Conservation (phyloP, 2,888 invertebrate genomes). For the Neocrepidodera transversa region DNA sequence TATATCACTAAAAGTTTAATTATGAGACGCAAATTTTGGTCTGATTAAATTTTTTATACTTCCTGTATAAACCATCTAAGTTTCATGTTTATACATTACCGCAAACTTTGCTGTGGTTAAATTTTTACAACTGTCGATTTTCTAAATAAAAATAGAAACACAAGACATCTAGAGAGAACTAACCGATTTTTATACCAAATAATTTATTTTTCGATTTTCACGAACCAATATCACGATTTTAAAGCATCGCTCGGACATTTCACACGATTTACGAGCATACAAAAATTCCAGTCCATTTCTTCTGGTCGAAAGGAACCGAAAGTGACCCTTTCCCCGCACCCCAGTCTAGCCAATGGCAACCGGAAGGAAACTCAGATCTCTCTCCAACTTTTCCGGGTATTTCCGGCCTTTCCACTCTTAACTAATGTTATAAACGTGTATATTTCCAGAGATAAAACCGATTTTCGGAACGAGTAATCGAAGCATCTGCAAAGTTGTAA, state of each 20-base stretch:
- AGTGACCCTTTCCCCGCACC: conserved; percentile 34
- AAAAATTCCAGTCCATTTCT: conserved; percentile 23
- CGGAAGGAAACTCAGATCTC: conserved; percentile 53
- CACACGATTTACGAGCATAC: conserved; percentile 6
- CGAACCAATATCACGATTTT: background rate
- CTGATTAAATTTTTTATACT: no score
- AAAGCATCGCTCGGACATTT: conserved; percentile 3
- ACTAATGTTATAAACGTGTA: conserved; percentile 50
- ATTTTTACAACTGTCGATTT: no score
- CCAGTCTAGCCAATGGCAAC: conserved; percentile 46
- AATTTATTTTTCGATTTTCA: no score
- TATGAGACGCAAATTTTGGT: no score
- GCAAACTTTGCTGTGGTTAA: no score
- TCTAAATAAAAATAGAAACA: no score
- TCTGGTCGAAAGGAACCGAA: conserved; percentile 14
- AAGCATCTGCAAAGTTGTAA: conserved; percentile 29
- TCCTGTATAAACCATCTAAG: no score
- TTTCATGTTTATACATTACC: no score
- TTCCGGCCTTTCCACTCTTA: conserved; percentile 48
- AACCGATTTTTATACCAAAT: no score
- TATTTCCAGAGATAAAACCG: conserved; percentile 35
- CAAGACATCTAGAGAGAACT: no score
- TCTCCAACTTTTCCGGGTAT: conserved; percentile 45
- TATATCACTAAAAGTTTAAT: no score
- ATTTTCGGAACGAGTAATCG: conserved; percentile 31